Base-by-base conservation (phyloP, 2,888 invertebrate species). In the Agonopterix heracliana region DNA sequence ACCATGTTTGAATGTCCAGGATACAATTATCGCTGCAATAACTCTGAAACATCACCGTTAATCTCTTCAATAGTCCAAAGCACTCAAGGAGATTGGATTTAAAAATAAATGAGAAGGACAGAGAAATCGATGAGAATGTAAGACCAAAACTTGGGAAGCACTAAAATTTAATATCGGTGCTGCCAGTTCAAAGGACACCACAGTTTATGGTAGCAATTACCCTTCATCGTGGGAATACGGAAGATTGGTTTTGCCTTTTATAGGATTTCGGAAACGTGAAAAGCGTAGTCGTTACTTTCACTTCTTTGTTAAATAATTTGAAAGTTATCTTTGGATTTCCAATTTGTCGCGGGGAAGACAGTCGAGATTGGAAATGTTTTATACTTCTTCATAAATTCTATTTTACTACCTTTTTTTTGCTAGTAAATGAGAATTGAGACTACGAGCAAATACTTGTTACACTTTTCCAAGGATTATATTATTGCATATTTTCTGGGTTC, bases 121-220 rank as follows among this genome's bases (percentile, higher is more conserved):
- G 74, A 66, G 62, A 56, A 71, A 76, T 76, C 75, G 66, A 80
- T 79, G 71, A 69, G 65, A 71, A 73, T 76, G 76, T 76, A 69
- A 69, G 67, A 63, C 71, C 65, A 74, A 81, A 83, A 78, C 72
- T 82, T 74, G 63, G 71, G 59, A 59, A 67, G 72, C 69, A 79
- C 73, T 85, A 81, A 86, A 86, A 81, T 83, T 80, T 86, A 78
- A 86, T 80, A 82, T 71, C 72, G 70, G 54, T 59, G 66, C 70
- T 68, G 66, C 64, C 71, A 71, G 71, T 77, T 79, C 68, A 65
- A 71, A 72, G 73, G 79, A 79, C 79, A 83, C 78, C 81, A 73
- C 80, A 78, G 61, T 86, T 87, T 84, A 87, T 79, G 65, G 74
- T 62, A 53, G 74, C 85, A 81, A 86, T 87, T 83, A 81, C 74